phyloP scores from a whole-genome alignment of 2,113 vertebrate species.

The Athene cunicularia region DNA sequence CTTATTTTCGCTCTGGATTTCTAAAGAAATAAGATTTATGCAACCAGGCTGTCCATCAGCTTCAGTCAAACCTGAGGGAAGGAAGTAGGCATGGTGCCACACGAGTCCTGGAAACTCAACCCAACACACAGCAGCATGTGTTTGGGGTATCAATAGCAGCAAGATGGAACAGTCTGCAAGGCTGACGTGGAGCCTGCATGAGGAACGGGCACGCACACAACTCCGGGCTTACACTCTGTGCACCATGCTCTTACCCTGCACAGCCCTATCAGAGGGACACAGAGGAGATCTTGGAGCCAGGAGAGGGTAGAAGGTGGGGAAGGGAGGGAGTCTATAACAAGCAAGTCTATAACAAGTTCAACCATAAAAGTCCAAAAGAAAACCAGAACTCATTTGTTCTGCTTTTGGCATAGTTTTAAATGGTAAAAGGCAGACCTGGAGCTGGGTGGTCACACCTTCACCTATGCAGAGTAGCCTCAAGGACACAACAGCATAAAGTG shows the following conservation, averaged over 20 bases:
- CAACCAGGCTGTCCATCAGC: neutral
- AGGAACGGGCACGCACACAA: accelerated
- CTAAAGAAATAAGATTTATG: neutral
- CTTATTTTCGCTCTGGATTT: neutral
- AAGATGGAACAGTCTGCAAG: neutral
- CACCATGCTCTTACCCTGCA: neutral
- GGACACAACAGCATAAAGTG: neutral
- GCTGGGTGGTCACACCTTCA: neutral
- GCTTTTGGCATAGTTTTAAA: neutral
- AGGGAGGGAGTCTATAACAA: neutral
- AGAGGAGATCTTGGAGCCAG: neutral
- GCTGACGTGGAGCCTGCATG: neutral
- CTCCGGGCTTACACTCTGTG: accelerated
- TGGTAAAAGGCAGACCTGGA: neutral
- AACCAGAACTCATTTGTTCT: neutral
- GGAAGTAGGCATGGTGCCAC: neutral
- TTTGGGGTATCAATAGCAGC: neutral
- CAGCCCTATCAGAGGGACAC: accelerated
- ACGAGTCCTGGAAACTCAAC: neutral
- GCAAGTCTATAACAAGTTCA: neutral
- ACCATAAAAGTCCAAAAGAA: neutral
- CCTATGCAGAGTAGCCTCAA: neutral
- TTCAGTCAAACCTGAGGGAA: neutral
- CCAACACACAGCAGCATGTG: neutral
- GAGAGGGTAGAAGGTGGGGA: neutral